A percentile compares a stretch with the other conserved stretches of the same genome.
Conservation (phyloP, 2,113 vertebrate genomes). For the Pseudonaja textilis region DNA sequence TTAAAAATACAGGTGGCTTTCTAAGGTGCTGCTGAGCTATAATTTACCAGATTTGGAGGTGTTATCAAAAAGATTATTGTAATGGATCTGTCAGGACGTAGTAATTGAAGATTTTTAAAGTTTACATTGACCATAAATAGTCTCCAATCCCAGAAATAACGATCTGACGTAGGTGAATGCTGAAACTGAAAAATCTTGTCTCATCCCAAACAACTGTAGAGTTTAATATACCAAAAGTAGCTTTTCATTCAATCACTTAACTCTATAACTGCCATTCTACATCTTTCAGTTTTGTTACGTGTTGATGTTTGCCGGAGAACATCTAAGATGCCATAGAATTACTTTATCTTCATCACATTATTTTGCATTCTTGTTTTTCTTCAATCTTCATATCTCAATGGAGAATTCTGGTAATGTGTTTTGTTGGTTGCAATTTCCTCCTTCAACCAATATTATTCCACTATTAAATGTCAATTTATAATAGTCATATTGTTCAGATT, state of each 20-base stretch:
- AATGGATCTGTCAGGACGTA: not conserved
- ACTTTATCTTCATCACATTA: not conserved
- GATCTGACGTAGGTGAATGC: not conserved
- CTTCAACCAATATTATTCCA: not conserved
- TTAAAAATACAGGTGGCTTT: not conserved
- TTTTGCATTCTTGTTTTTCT: not conserved
- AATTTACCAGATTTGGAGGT: not conserved
- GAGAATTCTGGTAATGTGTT: not conserved
- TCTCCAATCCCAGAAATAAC: not conserved
- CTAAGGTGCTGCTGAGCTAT: not conserved
- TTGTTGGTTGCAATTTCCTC: not conserved
- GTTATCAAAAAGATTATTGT: not conserved
- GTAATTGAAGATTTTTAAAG: not conserved
- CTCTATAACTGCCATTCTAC: not conserved
- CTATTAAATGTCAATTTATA: not conserved
- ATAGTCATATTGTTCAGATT: not conserved
- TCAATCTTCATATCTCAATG: not conserved
- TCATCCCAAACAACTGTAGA: not conserved
- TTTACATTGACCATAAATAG: not conserved
- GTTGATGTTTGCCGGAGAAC: not conserved
- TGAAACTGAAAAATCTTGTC: not conserved
- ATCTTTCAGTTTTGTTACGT: not conserved
- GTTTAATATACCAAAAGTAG: not conserved
- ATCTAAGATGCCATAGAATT: not conserved
- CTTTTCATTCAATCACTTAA: not conserved